Base-by-base conservation (phyloP, 1,140 invertebrate species). In the Nephotettix cincticeps region DNA sequence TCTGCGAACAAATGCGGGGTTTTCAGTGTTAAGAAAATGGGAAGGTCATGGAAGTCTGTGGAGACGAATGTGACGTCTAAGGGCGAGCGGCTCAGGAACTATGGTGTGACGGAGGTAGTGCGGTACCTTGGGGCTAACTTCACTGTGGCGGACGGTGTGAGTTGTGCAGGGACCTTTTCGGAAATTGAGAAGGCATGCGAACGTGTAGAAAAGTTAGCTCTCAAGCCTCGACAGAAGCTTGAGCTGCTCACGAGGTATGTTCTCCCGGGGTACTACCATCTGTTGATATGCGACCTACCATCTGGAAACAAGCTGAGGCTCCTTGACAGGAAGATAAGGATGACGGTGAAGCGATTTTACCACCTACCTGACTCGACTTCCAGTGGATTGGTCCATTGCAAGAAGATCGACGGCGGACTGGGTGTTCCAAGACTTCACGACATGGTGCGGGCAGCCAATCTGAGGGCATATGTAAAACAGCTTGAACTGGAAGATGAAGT, bases 1-100 rank as follows among this genome's bases (percentile, higher is more conserved):
- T 72, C 69, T 11, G 36, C 54, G n/a, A n/a, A 54, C 0, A 79
- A 79, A 67, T 75, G 78, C 68, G 36, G 63, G 13, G 66, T 63
- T 45, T 77, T 77, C 63, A 71, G 66, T 13, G 40, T 68, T 71
- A 74, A 14, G 43, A 21, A 1, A 32, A 56, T 9, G 32, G 32
- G 1, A 25, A 64, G 25, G 32, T 45, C 66, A 1, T 68, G 66
- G 66, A 45, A 1, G 1, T 17, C 6, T 11, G 6, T 40, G 1
- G 1, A 43, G 9, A 1, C 36, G 2, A 25, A 13, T 1, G 25
- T 68, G 1, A 25, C 1, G 17, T 13, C 25, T n/a, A 21, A 23
- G 1, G 9, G 45, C 4, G 1, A 23, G 13, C 19, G 6, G 3
- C 19, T 40, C 17, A 43, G n/a, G 17, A 19, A 13, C 32, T 45